Base-by-base conservation (phyloP, 2,888 invertebrate genomes). In the Octonoba sinensis region DNA sequence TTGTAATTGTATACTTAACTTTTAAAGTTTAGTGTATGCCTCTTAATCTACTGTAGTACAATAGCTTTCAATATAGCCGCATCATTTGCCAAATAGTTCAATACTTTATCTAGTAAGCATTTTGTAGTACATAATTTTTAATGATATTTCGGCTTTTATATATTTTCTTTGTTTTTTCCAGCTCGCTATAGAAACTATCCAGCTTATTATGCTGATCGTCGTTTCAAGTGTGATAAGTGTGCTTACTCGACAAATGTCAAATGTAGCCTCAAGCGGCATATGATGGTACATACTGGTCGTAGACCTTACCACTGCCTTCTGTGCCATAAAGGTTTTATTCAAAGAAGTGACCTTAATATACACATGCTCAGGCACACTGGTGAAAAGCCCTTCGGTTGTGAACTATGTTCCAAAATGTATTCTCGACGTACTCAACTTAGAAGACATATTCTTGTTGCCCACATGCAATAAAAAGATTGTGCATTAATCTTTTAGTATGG, bases 241-340 rank as follows among this genome's bases (percentile, higher is more conserved):
- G 1, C 57, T 13, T 75, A 59, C 44, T 44, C 60, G 13, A 51
- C 46, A 8, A n/a, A 47, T 22, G 36, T 12, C 11, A 67, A 49
- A 51, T 20, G 44, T 16, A 67, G 36, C 60, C 18, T 67, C 13
- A 18, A 16, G 2, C 67, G 60, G 13, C 75, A 75, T 49, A 60
- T 36, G 20, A 22, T 59, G 60, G 44, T 11, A 11, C 75, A 75
- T 36, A 49, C 60, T 0, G 51, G 15, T 27, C 15, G 18, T 12
- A 47, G 51, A 11, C 75, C 75, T 16, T 59, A 57, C 44, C 36
- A 15, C 12, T 75, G 67, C 20, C n/a, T 20, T 0, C 8, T 66
- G n/a, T 75, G 75, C 20, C 8, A n/a, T n/a, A 75, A 67, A 67
- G 51, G 59, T n/a, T 75, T 75, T 49, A 59, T 66, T 47, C 59